Conservation (phyloP, 2,797 vertebrate species). For the Holocentrus rufus region DNA sequence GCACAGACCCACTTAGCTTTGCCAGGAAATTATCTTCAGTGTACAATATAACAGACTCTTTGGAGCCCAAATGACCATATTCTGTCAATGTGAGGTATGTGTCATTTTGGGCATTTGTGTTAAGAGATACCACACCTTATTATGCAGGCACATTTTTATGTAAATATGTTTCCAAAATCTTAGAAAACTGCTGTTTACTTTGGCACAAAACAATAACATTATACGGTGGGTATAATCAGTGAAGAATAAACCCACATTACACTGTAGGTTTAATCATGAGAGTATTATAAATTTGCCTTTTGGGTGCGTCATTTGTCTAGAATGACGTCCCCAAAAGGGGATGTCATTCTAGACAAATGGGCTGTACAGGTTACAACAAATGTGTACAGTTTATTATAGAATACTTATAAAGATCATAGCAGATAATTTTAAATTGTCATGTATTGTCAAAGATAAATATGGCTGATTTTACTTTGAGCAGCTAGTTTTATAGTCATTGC, state of each 20-base stretch:
- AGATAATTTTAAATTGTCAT: background rate
- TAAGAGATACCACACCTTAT: slow-evolving; percentile 19
- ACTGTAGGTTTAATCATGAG: too few species aligned
- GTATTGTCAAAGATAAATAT: background rate
- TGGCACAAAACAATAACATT: background rate
- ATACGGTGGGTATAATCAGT: too few species aligned
- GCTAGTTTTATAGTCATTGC: background rate
- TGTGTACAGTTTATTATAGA: background rate
- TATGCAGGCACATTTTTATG: slow-evolving; percentile 39
- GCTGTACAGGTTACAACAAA: too few species aligned
- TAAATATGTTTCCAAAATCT: slow-evolving; percentile 31
- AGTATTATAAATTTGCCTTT: too few species aligned
- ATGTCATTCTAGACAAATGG: too few species aligned
- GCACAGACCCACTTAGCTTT: slow-evolving; percentile 60
- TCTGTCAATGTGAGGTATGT: slow-evolving; percentile 42
- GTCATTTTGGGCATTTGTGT: slow-evolving; percentile 37
- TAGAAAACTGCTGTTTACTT: slow-evolving; percentile 7
- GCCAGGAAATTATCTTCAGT: slow-evolving; percentile 44
- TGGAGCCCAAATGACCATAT: slow-evolving; percentile 55
- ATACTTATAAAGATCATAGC: background rate
- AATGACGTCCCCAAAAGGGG: background rate
- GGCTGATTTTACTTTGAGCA: background rate
- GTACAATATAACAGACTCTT: slow-evolving; percentile 57
- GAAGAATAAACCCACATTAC: too few species aligned
- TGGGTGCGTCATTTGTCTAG: too few species aligned